Evolutionary conservation across 2,888 invertebrate genomes (phyloP).

Genomic region (Sphaerophoria taeniata): DNA sequence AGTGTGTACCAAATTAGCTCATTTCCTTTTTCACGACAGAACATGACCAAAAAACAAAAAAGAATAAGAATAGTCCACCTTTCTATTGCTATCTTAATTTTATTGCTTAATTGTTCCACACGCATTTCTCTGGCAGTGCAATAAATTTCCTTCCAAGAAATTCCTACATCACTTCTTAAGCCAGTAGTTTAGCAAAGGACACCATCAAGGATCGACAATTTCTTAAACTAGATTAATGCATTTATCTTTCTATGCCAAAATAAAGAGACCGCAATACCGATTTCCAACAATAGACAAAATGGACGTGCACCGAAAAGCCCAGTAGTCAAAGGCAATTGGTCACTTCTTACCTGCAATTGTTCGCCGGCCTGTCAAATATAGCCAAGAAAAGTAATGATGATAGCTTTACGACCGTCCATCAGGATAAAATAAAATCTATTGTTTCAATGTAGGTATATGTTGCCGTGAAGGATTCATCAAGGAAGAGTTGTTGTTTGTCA

Average conservation of each 20-base stretch:
- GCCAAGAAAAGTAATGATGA: constrained; percentile 72
- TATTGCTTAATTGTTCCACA: constrained; percentile 57
- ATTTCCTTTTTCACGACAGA: too few relatives aligned
- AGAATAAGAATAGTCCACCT: too few relatives aligned
- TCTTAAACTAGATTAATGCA: constrained; percentile 65
- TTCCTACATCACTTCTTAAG: neutral
- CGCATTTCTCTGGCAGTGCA: constrained; percentile 35
- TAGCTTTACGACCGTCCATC: constrained; percentile 72
- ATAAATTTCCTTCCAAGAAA: constrained; percentile 2
- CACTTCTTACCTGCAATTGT: constrained; percentile 38
- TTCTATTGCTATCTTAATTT: constrained; percentile 14
- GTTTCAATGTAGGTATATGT: constrained; percentile 18
- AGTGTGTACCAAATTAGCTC: constrained; percentile 35
- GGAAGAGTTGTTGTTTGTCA: constrained; percentile 1
- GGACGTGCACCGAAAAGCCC: constrained; percentile 7
- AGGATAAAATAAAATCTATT: constrained; percentile 63
- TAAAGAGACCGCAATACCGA: constrained; percentile 16
- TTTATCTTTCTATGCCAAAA: constrained; percentile 22
- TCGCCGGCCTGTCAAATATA: constrained; percentile 35
- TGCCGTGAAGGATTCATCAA: too few relatives aligned
- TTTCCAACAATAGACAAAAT: neutral
- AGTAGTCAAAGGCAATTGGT: neutral
- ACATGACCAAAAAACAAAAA: too few relatives aligned
- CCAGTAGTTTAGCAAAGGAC: constrained; percentile 4
- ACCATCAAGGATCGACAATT: constrained; percentile 12